Conservation (phyloP, 2,888 invertebrate genomes). For the Epistrophella euchroma region DNA sequence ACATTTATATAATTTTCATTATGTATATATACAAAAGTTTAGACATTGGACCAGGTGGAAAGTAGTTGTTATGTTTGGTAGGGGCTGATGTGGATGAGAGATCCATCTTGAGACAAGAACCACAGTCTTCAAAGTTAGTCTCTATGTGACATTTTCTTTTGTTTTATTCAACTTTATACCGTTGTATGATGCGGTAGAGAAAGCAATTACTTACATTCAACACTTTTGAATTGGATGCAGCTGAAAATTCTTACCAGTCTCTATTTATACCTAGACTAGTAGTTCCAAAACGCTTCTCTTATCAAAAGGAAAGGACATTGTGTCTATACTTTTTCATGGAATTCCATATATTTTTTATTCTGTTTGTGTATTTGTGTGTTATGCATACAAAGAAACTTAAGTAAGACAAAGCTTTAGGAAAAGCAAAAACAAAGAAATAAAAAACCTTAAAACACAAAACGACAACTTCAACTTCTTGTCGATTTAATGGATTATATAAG, state of each 20-base stretch:
- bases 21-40: not conserved
- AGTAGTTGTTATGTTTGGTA: not conserved
- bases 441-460: slow-evolving; percentile 20
- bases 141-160: slow-evolving; percentile 64
- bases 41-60: slow-evolving; percentile 50
- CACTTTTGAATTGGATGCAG: slow-evolving; percentile 56
- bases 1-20: slow-evolving; percentile 25
- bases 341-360: slow-evolving; percentile 18
- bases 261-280: not conserved
- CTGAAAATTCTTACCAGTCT: slow-evolving; percentile 9
- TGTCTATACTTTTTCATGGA: not conserved
- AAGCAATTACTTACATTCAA: slow-evolving; percentile 70
- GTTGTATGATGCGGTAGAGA: slow-evolving; percentile 49
- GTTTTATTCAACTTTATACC: slow-evolving; percentile 27
- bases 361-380: not conserved
- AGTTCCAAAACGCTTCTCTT: slow-evolving; percentile 31
- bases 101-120: slow-evolving; percentile 38
- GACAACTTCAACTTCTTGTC: slow-evolving; percentile 42
- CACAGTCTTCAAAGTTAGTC: slow-evolving; percentile 34
- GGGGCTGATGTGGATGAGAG: not conserved
- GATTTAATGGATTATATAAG: slow-evolving; percentile 67
- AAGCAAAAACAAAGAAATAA: slow-evolving; percentile 30
- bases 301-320: not conserved
- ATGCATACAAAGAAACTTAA: not conserved
- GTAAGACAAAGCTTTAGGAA: not conserved